These are phyloP conservation scores for Synergus laeviventris DNA, from an alignment of 2,888 invertebrate genomes.

Conservation along the genomic window DNA sequence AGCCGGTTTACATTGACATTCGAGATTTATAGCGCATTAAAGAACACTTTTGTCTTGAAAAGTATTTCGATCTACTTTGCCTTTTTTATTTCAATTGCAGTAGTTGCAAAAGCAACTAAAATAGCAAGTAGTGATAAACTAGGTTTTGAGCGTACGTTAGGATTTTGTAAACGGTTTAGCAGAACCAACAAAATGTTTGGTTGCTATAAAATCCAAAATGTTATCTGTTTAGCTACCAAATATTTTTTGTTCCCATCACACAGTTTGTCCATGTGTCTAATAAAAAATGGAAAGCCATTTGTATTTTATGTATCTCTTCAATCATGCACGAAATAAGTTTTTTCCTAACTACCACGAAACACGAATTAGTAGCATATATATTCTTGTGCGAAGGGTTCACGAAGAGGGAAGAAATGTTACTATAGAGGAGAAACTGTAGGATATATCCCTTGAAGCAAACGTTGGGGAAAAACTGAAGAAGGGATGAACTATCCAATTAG, in stretches of 20 bases:
- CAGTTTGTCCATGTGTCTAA: background rate
- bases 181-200: no score
- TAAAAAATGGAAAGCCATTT: background rate
- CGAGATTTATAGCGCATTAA: slow-evolving; percentile 23
- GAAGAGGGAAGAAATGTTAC: slow-evolving; percentile 6
- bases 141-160: background rate
- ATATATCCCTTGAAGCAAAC: slow-evolving; percentile 49
- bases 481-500: slow-evolving; percentile 52
- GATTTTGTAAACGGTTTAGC: background rate
- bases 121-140: background rate
- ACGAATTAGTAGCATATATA: slow-evolving; percentile 15
- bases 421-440: slow-evolving; percentile 40
- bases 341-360: background rate
- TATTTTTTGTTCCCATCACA: no score
- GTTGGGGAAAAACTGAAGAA: slow-evolving; percentile 48
- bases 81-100: background rate
- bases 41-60: slow-evolving; percentile 2
- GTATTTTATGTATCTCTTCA: background rate
- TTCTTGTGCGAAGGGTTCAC: background rate
- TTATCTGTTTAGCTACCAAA: no score
- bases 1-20: background rate
- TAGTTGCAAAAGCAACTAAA: background rate
- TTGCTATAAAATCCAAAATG: no score
- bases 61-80: background rate
- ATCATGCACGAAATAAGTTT: background rate